A percentile compares a stretch with the other conserved stretches of the same genome.
Evolutionary conservation across 2,113 vertebrate genomes (phyloP).

Genomic region (Aegithalos caudatus): DNA sequence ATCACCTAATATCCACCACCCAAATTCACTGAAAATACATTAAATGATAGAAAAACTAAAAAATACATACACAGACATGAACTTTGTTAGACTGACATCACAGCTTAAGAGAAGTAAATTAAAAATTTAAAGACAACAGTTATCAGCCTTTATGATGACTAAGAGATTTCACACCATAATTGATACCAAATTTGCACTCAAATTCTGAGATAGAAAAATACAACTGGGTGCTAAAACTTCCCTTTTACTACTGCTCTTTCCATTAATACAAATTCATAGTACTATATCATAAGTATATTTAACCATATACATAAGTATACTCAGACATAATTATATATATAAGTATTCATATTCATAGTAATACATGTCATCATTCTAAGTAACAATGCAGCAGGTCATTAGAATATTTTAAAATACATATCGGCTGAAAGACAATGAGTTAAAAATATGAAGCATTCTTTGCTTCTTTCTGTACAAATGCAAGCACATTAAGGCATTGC

Average conservation of each 20-base stretch:
- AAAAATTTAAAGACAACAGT: not conserved
- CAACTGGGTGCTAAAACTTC: not conserved
- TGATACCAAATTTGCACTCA: not conserved
- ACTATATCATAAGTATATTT: not conserved
- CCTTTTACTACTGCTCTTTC: not conserved
- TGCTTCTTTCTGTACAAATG: not conserved
- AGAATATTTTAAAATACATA: not conserved
- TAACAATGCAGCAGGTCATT: not conserved
- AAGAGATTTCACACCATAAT: not conserved
- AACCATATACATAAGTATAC: not conserved
- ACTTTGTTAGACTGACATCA: not conserved
- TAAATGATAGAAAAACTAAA: not conserved
- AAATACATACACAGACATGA: not conserved
- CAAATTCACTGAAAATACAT: not conserved
- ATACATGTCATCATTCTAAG: not conserved
- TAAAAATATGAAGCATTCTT: not conserved
- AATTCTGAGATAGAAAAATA: not conserved
- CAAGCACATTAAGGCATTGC: not conserved
- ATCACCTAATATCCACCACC: not conserved
- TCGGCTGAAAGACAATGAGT: not conserved
- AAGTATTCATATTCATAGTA: not conserved
- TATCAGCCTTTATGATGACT: not conserved
- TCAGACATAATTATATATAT: not conserved
- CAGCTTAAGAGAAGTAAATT: not conserved
- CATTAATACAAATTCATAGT: not conserved